Conservation (phyloP, 2,888 invertebrate genomes). For the Trichacis sp. region DNA sequence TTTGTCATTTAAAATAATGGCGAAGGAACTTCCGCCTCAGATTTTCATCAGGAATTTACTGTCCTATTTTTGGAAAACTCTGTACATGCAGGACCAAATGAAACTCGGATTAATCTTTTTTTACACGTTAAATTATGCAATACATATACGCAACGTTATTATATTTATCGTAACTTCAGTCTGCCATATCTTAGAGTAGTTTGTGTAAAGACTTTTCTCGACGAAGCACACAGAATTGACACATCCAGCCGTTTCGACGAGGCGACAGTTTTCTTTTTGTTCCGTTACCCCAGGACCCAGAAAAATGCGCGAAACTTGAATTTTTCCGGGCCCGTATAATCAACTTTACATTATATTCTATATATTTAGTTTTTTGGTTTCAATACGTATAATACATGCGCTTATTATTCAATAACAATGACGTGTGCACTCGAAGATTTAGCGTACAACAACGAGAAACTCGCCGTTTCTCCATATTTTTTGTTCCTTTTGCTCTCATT, state of each 20-base stretch:
- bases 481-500: too few species aligned
- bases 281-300: not conserved
- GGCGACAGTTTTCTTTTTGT: constrained; percentile 20
- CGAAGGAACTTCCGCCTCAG: too few species aligned
- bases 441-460: constrained; percentile 24
- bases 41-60: too few species aligned
- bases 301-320: constrained; percentile 4
- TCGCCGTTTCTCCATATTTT: not conserved
- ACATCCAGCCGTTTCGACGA: constrained; percentile 36
- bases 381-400: constrained; percentile 9
- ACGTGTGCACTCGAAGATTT: constrained; percentile 10
- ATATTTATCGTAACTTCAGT: constrained; percentile 35
- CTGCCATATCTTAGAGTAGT: constrained; percentile 41
- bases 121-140: constrained; percentile 25
- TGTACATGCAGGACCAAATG: too few species aligned
- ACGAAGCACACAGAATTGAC: constrained; percentile 34
- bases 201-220: constrained; percentile 33
- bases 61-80: too few species aligned
- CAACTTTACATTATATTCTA: constrained; percentile 9
- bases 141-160: constrained; percentile 28
- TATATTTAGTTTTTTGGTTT: constrained; percentile 16
- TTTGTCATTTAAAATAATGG: too few species aligned
- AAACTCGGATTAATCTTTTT: constrained; percentile 25
- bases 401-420: constrained; percentile 21
- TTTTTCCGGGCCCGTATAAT: not conserved